Percentiles rank a stretch among this genome's conserved stretches.
phyloP scores from a whole-genome alignment of 2,113 vertebrate species.

The Geothlypis trichas region DNA sequence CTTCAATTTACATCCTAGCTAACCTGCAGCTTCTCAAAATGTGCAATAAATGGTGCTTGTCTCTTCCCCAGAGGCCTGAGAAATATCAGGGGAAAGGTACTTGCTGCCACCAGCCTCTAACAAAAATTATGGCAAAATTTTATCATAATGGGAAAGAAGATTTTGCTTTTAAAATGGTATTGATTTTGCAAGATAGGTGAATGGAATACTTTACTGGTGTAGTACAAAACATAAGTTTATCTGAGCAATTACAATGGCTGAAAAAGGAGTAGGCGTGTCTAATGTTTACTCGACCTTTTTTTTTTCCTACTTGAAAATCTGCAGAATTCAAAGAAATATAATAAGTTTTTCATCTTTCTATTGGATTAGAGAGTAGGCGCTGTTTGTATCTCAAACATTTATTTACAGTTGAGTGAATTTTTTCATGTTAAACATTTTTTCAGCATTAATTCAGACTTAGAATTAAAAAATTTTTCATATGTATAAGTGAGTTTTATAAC shows the following conservation, averaged over 20 bases:
- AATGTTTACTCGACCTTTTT: not conserved
- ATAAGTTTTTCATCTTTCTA: not conserved
- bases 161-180: not conserved
- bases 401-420: not conserved
- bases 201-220: not conserved
- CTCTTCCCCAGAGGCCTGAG: not conserved
- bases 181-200: not conserved
- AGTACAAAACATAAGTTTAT: not conserved
- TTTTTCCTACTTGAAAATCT: not conserved
- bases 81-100: not conserved
- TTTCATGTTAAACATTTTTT: not conserved
- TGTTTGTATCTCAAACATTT: not conserved
- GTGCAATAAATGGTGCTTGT: not conserved
- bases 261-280: not conserved
- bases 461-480: not conserved
- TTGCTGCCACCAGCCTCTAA: not conserved
- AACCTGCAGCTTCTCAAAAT: not conserved
- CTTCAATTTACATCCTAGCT: not conserved
- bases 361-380: not conserved
- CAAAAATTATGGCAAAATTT: not conserved
- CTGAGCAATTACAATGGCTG: not conserved
- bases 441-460: not conserved
- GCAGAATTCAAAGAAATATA: not conserved
- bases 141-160: not conserved
- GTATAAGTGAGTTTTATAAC: not conserved